phyloP scores from a whole-genome alignment of 2,888 invertebrate species.

The Ligdia adustata region DNA sequence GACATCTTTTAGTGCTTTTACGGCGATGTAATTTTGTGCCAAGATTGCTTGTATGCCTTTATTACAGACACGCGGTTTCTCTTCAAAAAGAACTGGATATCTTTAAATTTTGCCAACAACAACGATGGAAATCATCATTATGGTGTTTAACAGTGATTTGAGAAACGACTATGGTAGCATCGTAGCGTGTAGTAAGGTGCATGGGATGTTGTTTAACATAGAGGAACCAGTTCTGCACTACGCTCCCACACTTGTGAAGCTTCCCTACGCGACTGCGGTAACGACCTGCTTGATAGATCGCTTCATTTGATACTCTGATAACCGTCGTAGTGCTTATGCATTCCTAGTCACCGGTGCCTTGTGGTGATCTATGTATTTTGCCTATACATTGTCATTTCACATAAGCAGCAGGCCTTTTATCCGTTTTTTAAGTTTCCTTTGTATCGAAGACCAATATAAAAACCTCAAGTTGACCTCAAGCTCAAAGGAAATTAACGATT shows the following conservation, averaged over 20 bases:
- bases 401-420: no score
- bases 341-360: constrained; percentile 45
- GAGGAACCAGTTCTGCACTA: constrained; percentile 70
- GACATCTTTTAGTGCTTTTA: constrained; percentile 63
- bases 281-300: constrained; percentile 69
- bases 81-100: constrained; percentile 51
- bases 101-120: constrained; percentile 25
- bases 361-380: constrained; percentile 34
- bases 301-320: constrained; percentile 71
- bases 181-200: constrained; percentile 39
- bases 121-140: constrained; percentile 33
- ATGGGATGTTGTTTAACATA: constrained; percentile 53
- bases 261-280: constrained; percentile 71
- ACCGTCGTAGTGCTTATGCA: constrained; percentile 54
- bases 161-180: constrained; percentile 49
- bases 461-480: constrained; percentile 29
- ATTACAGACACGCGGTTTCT: constrained; percentile 53
- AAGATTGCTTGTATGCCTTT: constrained; percentile 51
- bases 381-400: no score
- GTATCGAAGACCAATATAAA: constrained; percentile 7
- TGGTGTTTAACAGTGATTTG: constrained; percentile 30
- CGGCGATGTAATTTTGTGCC: constrained; percentile 56
- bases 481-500: constrained; percentile 39
- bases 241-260: constrained; percentile 77
- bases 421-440: constrained; percentile 13